phyloP scores from a whole-genome alignment of 2,797 vertebrate genomes.

The Arnoldichthys spilopterus region DNA sequence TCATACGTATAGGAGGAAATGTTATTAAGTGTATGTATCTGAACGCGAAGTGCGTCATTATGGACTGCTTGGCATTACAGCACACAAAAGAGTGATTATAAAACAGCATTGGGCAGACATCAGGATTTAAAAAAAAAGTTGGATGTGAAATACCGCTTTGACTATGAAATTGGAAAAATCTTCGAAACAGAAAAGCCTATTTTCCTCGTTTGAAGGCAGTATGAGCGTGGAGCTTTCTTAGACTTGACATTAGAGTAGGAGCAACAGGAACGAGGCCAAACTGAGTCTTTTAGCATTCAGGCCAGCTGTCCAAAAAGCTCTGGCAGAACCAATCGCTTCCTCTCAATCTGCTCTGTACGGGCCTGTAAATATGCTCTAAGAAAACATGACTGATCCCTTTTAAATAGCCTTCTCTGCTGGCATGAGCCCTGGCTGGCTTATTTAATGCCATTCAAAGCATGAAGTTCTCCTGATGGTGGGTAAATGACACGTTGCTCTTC shows the following conservation, averaged over 20 bases:
- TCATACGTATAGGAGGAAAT: constrained; percentile 1
- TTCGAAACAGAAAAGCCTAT: constrained; percentile 33
- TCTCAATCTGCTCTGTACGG: constrained; percentile 54
- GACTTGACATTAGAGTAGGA: constrained; percentile 45
- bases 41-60: constrained; percentile 41
- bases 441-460: constrained; percentile 1
- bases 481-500: not conserved
- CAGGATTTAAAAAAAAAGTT: constrained; percentile 8
- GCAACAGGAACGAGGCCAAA: constrained; percentile 47
- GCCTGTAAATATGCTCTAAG: constrained; percentile 56
- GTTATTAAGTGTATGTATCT: not conserved
- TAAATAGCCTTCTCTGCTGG: constrained; percentile 45
- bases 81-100: constrained; percentile 22
- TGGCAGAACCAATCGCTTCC: constrained; percentile 46
- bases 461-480: not conserved
- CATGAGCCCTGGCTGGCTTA: not conserved
- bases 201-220: constrained; percentile 33
- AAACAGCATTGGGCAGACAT: constrained; percentile 10
- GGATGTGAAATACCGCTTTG: constrained; percentile 33
- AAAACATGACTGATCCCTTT: constrained; percentile 58
- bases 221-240: constrained; percentile 18
- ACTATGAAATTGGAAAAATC: constrained; percentile 23
- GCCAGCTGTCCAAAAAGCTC: constrained; percentile 39
- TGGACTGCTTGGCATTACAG: constrained; percentile 27
- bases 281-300: constrained; percentile 54